Evolutionary conservation across 2,888 invertebrate genomes (phyloP), one percentile per base, ranked within the genome.

Genomic region (Cheilosia vernalis): DNA sequence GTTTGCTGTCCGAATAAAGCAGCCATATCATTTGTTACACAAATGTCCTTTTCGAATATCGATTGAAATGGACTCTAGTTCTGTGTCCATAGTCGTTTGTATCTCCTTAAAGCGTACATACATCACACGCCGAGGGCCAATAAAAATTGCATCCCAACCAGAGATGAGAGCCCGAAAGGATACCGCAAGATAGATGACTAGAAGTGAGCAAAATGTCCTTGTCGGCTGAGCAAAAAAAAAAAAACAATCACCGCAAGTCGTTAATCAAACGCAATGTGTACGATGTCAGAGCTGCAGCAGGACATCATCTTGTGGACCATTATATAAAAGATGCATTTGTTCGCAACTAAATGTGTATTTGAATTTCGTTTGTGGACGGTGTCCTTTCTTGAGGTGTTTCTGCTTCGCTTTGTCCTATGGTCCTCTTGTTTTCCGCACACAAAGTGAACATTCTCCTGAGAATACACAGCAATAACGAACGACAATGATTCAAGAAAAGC

Each of bases 201-300:
- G 21, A 44, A 70, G 61, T 55, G 66, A 66, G 51, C n/a, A 77
- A 13, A 69, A 30, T 49, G 40, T 44, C 30, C 19, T 3, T 56
- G 51, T 56, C 56, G 67, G 61, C 51, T 70, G 79, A 10, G 9
- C 13, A 7, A 9, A 47, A 19, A 49, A 24, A 13, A 51, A 51
- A 15, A 51, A 67, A 77, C 76, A 77, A 85, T 85, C 85, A 81
- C 85, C 85, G 24, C 85, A 81, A 53, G 49, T 44, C 81, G 77
- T 85, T 85, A 81, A 85, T 85, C 85, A 85, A 76, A 81, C 72
- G 85, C 85, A 85, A 85, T 85, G 85, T 85, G 85, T 63, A 72
- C 72, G 63, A 70, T 72, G 85, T 85, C 85, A 81, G 40, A 24
- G 21, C 6, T 4, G 19, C 60, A 40, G 60, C 58, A 60, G 84